These are phyloP conservation scores for Petrolisthes cinctipes DNA, from an alignment of 2,888 invertebrate species.

Conservation along the genomic window DNA sequence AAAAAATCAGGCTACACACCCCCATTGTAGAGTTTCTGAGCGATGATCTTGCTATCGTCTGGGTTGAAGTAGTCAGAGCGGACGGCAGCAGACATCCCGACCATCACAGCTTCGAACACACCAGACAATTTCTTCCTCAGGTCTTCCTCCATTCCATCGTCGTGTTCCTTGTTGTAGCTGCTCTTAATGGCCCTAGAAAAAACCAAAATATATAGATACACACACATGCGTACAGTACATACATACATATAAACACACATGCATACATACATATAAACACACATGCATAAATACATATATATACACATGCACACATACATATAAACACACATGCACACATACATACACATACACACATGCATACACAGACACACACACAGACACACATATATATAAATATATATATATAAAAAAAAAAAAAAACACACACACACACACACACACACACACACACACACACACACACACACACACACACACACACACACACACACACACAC, in stretches of 20 bases:
- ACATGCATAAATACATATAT: too few species aligned
- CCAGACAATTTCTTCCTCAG: slow-evolving; percentile 28
- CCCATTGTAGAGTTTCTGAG: slow-evolving; percentile 29
- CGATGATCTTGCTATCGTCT: neutral
- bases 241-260: neutral
- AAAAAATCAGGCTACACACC: slow-evolving; percentile 7
- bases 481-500: too few species aligned
- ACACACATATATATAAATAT: too few species aligned
- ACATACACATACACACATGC: too few species aligned
- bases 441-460: too few species aligned
- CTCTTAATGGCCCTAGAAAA: slow-evolving; percentile 29
- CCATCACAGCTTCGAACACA: slow-evolving; percentile 30
- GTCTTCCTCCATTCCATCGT: slow-evolving; percentile 28
- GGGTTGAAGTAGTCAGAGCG: neutral
- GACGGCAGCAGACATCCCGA: neutral
- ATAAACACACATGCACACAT: too few species aligned
- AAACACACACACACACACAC: too few species aligned
- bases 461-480: too few species aligned
- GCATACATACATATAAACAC: too few species aligned
- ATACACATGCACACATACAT: too few species aligned
- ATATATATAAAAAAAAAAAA: too few species aligned
- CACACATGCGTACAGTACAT: neutral
- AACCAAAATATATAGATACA: neutral
- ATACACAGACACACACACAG: too few species aligned
- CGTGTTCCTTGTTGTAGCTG: slow-evolving; percentile 11